Base-by-base conservation (phyloP, 2,888 invertebrate species). In the Harmothoe impar region DNA sequence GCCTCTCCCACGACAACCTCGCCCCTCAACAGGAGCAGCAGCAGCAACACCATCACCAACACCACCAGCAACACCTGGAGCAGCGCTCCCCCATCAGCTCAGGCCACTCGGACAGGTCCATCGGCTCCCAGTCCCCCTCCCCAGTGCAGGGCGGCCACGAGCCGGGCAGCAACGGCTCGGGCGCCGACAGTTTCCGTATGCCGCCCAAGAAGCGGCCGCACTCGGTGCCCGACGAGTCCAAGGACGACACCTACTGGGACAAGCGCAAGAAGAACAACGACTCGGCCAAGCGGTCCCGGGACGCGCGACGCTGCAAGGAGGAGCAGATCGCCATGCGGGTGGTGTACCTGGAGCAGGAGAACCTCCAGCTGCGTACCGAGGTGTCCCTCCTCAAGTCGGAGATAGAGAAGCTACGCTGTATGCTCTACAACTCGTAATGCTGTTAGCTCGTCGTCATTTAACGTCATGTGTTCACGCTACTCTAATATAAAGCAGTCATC, bases 261-360 rank as follows among this genome's bases (percentile, higher is more conserved):
- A 95, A 96, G 88, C 93, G 96, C n/a, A 94, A 94, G 91, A 95
- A 96, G 92, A 96, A 96, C 93, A 96, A 96, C 92, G 96, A 96
- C 90, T 95, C 96, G 12, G 96, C 96, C 10, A 95, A 95, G 91
- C 93, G 96, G 86, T 96, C 96, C 0, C 93, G 96, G 20, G 96
- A 96, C 89, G 93, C 94, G 0, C 92, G 96, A 10, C 93, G 96
- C 33, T 93, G 94, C 93, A 95, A 96, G 91, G 96, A 96, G 92
- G 95, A 95, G 81, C 94, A 95, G 91, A 95, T 95, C 25, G 94
- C 95, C 25, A 91, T 95, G 88, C 91, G 94, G 54, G 94, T 95
- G 25, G 93, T 94, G 20, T 95, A 94, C 89, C 92, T 96, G 10
- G 95, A 96, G 92, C 94, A 95, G 92, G 95, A 95, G 92, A 96